Percentiles rank a stretch among this genome's conserved stretches.
phyloP scores from a whole-genome alignment of 1,140 invertebrate genomes.

The Aleiodes sp. region DNA sequence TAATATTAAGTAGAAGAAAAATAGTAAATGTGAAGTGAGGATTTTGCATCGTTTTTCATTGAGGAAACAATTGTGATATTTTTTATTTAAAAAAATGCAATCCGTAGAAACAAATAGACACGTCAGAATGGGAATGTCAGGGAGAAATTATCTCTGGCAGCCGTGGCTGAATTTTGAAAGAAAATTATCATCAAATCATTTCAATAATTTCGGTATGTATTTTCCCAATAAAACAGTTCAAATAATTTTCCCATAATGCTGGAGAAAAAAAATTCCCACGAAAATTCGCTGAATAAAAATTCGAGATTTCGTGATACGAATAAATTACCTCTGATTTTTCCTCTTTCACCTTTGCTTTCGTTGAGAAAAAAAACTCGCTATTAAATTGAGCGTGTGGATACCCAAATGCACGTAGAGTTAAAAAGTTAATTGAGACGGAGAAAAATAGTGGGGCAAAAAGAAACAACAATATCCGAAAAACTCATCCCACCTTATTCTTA shows the following conservation, averaged over 20 bases:
- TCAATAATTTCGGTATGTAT: constrained; percentile 47
- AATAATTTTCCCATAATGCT: constrained; percentile 9
- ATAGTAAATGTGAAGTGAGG: too few species aligned
- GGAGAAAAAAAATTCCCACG: background rate
- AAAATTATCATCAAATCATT: constrained; percentile 40
- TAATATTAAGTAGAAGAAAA: too few species aligned
- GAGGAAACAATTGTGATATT: background rate
- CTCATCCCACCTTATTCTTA: constrained; percentile 14
- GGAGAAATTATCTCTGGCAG: constrained; percentile 56
- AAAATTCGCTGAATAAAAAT: background rate
- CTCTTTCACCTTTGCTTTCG: background rate
- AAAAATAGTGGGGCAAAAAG: constrained; percentile 12
- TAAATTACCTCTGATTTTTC: background rate
- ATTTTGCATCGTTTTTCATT: background rate
- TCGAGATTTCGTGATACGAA: background rate
- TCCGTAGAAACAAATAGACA: constrained; percentile 29
- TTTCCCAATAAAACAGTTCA: background rate
- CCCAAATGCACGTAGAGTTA: constrained; percentile 31
- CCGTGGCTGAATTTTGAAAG: constrained; percentile 54
- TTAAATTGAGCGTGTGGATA: constrained; percentile 1
- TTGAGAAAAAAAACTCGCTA: too few species aligned
- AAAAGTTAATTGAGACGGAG: constrained; percentile 49
- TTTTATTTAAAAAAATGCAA: background rate
- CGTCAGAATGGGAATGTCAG: constrained; percentile 51
- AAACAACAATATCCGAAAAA: constrained; percentile 8